phyloP scores from a whole-genome alignment of 2,888 invertebrate species.

The Spisula subtruncata region DNA sequence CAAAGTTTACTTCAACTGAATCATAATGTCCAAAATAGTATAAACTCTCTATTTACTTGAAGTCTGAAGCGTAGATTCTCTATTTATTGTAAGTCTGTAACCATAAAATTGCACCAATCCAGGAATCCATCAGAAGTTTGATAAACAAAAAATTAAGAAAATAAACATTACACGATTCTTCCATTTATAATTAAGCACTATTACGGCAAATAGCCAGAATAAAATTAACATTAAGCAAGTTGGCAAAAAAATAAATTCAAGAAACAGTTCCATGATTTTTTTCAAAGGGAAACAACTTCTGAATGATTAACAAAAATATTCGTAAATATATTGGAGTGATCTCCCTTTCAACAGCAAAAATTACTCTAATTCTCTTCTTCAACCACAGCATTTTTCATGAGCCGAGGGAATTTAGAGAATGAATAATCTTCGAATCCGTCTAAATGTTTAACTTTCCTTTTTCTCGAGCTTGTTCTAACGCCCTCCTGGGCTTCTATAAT shows the following conservation, averaged over 20 bases:
- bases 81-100: too few species aligned
- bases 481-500: constrained; percentile 48
- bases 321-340: neutral
- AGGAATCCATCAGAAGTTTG: too few species aligned
- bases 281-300: constrained; percentile 30
- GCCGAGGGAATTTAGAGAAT: constrained; percentile 73
- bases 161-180: neutral
- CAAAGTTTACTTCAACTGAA: too few species aligned
- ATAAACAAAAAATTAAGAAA: neutral
- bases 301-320: neutral
- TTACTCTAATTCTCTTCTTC: constrained; percentile 12
- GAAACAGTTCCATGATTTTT: neutral
- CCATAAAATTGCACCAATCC: too few species aligned
- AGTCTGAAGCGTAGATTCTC: too few species aligned
- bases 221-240: neutral
- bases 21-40: too few species aligned
- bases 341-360: constrained; percentile 22
- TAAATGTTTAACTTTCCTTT: constrained; percentile 85
- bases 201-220: neutral
- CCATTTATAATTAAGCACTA: too few species aligned
- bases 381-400: constrained; percentile 51
- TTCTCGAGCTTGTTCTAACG: constrained; percentile 82
- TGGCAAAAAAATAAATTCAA: neutral
- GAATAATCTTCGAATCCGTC: constrained; percentile 86
- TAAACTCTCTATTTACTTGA: too few species aligned